Percentiles rank a stretch among this genome's conserved stretches.
These are phyloP conservation scores for Druceiella hillmani DNA, from an alignment of 2,888 invertebrate genomes.

Conservation along the genomic window DNA sequence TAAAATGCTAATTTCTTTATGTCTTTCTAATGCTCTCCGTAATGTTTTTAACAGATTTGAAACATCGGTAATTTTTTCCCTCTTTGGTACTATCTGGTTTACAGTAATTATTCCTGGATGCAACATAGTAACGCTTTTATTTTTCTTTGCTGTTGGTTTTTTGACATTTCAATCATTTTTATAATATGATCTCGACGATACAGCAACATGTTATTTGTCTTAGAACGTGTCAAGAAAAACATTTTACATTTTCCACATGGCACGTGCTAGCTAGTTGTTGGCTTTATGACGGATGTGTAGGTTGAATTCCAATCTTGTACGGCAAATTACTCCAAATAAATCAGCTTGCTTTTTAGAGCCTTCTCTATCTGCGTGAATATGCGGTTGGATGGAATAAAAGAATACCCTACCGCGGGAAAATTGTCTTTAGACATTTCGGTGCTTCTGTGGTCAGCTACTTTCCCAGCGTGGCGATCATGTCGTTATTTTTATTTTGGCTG, in stretches of 20 bases:
- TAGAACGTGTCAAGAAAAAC: conserved; percentile 14
- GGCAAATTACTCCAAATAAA: conserved; percentile 17
- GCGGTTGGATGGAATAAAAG: conserved; percentile 26
- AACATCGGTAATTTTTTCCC: conserved; percentile 15
- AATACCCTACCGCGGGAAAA: conserved; percentile 27
- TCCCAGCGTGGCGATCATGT: conserved; percentile 25
- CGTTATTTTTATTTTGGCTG: conserved; percentile 28
- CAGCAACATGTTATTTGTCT: conserved; percentile 15
- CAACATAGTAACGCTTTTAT: conserved; percentile 15
- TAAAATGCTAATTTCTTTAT: conserved; percentile 12
- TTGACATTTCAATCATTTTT: conserved; percentile 13
- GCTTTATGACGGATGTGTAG: conserved; percentile 17
- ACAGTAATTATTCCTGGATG: conserved; percentile 12
- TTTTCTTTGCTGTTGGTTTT: conserved; percentile 8
- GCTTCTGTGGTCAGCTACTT: conserved; percentile 21
- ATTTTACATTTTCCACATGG: conserved; percentile 10
- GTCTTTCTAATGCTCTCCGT: conserved; percentile 11
- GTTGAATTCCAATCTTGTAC: conserved; percentile 15
- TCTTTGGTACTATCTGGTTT: conserved; percentile 11
- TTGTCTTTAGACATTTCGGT: conserved; percentile 19
- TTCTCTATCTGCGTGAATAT: conserved; percentile 27
- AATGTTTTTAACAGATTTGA: conserved; percentile 15
- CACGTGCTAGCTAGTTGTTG: conserved; percentile 19
- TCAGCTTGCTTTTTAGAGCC: conserved; percentile 16
- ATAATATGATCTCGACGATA: conserved; percentile 14